Base-by-base conservation (phyloP, 2,113 vertebrate genomes). In the Hyaena hyaena region DNA sequence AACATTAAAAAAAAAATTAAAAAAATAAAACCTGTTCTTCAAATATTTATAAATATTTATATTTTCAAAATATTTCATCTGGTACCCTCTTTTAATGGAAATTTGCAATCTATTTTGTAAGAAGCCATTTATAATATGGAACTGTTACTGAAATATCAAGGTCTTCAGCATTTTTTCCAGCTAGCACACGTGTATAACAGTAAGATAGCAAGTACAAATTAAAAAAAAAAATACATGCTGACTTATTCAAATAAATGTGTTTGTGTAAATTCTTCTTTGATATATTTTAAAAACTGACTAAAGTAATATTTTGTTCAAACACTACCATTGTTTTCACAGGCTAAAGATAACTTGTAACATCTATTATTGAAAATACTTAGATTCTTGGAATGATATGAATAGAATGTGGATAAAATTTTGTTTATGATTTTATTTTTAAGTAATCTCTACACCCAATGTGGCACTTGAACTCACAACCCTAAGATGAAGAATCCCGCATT, bases 11-110 rank as follows among this genome's bases (percentile, higher is more conserved):
- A n/a, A n/a, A n/a, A n/a, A n/a, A n/a, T n/a, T n/a, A n/a, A n/a
- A n/a, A n/a, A n/a, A n/a, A n/a, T 69, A 73, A 65, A 88, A 48
- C 68, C 63, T 8, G 1, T 1, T 43, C n/a, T 95, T 65, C 2
- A 94, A 92, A 80, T 55, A 31, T 61, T 81, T 94, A 50, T 17
- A 65, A 83, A 79, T 90, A 77, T 43, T 76, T 95, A 61, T 66
- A 17, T 74, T 66, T 45, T 55, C 17, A 16, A 77, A 90, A 55
- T 28, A 43, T 81, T 28, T 58, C 79, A 28, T n/a, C 50, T 48
- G 10, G 7, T 6, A 91, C 5, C 2, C 1, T 73, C 21, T 63
- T 17, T 23, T 80, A 66, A 76, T 63, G 48, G n/a, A 89, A 89
- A 92, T 88, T 53, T 53, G 3, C 23, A 74, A 24, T 92, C 35